Conservation (phyloP, 2,888 invertebrate species). For the Drosophila maculinotata region DNA sequence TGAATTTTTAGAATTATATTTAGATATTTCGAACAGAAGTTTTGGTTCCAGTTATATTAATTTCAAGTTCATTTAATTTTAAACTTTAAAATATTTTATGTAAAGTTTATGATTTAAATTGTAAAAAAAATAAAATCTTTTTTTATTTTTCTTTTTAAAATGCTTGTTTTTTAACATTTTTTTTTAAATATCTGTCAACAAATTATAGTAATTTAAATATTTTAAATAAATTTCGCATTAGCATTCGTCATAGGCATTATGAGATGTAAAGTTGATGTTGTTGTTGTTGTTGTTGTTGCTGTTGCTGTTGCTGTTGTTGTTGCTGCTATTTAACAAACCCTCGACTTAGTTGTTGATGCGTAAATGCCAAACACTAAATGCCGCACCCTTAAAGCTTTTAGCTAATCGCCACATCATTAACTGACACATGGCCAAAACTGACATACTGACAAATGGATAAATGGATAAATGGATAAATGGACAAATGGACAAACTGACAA, state of each 20-base stretch:
- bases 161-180: background rate
- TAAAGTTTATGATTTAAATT: too few species aligned
- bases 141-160: background rate
- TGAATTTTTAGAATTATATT: too few species aligned
- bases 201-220: background rate
- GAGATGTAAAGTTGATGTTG: conserved; percentile 11
- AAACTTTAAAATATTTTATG: background rate
- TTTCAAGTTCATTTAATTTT: background rate
- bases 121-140: too few species aligned
- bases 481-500: conserved; percentile 16
- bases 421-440: conserved; percentile 19
- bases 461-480: conserved; percentile 19
- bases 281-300: conserved; percentile 1
- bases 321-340: conserved; percentile 33
- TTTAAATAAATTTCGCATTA: conserved; percentile 16
- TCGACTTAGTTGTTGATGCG: conserved; percentile 36
- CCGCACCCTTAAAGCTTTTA: conserved; percentile 48
- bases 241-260: conserved; percentile 38
- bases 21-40: too few species aligned
- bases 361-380: conserved; percentile 27
- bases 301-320: conserved; percentile 1
- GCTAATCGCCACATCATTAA: conserved; percentile 48
- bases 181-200: background rate
- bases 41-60: background rate
- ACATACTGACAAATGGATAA: conserved; percentile 7